Evolutionary conservation across 2,797 vertebrate species (phyloP).

Genomic region (Labeo calbasu): DNA sequence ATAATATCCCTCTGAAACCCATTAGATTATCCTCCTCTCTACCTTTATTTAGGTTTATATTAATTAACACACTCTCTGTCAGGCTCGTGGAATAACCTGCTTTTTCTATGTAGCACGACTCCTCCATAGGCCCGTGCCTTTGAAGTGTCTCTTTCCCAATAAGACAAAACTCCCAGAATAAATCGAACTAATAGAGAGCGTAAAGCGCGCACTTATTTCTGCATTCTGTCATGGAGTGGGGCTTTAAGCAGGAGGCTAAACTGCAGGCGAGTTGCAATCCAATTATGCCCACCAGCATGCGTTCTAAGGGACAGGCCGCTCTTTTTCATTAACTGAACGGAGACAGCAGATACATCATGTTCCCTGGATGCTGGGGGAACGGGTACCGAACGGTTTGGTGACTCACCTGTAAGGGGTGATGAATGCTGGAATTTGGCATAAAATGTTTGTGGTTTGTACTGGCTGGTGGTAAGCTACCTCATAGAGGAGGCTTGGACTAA

Average conservation of each 20-base stretch:
- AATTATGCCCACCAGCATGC: conserved; percentile 66
- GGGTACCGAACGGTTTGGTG: conserved; percentile 68
- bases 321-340: conserved; percentile 77
- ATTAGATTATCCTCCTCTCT: conserved; percentile 59
- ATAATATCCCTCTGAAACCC: conserved; percentile 65
- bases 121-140: conserved; percentile 36
- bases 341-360: conserved; percentile 79
- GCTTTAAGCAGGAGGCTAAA: conserved; percentile 58
- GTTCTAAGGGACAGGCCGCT: conserved; percentile 67
- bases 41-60: conserved; percentile 67
- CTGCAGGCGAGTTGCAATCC: conserved; percentile 64
- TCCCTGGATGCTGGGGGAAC: conserved; percentile 72
- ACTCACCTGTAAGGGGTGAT: conserved; percentile 60
- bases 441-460: conserved; percentile 23
- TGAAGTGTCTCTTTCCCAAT: conserved; percentile 43
- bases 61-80: conserved; percentile 61
- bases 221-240: conserved; percentile 35
- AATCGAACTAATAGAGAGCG: conserved; percentile 53
- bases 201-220: conserved; percentile 54
- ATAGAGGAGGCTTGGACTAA: background rate
- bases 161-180: conserved; percentile 48
- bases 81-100: conserved; percentile 54
- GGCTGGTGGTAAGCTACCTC: background rate
- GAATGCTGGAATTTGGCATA: conserved; percentile 51
- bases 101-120: conserved; percentile 43